These are phyloP conservation scores for Platycercus adscitus DNA, from an alignment of 2,113 vertebrate species.

Conservation along the genomic window DNA sequence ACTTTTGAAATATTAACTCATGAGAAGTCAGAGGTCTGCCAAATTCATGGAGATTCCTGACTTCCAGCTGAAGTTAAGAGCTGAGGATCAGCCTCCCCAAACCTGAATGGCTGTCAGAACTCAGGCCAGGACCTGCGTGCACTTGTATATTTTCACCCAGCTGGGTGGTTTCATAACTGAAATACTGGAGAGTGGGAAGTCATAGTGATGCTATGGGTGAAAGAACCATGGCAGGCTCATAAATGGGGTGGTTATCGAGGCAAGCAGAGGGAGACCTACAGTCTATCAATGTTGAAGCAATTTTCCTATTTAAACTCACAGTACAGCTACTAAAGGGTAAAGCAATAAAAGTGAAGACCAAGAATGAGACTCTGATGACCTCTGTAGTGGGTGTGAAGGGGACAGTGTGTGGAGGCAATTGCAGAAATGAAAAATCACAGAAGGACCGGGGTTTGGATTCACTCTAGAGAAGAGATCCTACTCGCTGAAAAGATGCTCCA, in stretches of 20 bases:
- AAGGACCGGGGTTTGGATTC: background rate
- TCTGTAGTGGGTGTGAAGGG: background rate
- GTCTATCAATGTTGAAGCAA: background rate
- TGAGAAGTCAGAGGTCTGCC: background rate
- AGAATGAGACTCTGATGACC: background rate
- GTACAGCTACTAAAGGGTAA: background rate
- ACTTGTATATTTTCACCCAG: background rate
- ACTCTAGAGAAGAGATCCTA: background rate
- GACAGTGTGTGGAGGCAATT: background rate
- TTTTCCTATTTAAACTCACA: background rate
- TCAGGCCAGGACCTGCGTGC: background rate
- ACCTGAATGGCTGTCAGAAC: background rate
- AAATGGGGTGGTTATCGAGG: background rate
- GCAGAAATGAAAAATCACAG: background rate
- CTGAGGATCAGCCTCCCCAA: background rate
- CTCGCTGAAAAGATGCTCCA: background rate
- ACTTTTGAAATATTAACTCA: background rate
- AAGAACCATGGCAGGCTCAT: background rate
- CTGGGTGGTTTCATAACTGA: background rate
- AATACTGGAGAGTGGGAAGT: background rate
- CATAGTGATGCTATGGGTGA: background rate
- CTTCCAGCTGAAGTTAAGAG: background rate
- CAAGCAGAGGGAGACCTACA: rapidly evolving
- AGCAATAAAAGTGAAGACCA: background rate
- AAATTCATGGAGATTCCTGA: background rate